Percentiles rank a stretch among this genome's conserved stretches.
These are phyloP conservation scores for Neoascia interrupta DNA, from an alignment of 2,888 invertebrate species.

Conservation along the genomic window DNA sequence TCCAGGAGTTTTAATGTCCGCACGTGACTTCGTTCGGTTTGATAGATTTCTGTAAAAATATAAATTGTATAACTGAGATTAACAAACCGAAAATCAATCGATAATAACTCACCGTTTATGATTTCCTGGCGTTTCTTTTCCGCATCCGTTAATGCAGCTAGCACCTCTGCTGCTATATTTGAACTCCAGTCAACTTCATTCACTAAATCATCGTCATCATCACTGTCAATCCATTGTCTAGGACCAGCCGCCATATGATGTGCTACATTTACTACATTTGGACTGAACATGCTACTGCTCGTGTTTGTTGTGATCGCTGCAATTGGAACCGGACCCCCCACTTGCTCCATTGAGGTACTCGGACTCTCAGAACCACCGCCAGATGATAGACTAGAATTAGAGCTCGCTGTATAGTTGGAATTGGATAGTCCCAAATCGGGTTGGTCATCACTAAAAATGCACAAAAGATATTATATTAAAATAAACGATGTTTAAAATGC, in stretches of 20 bases:
- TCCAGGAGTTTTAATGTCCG: conserved; percentile 91
- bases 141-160: conserved; percentile 86
- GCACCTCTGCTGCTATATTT: conserved; percentile 86
- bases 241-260: conserved; percentile 50
- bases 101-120: conserved; percentile 89
- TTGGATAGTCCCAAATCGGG: conserved; percentile 81
- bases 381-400: conserved; percentile 81
- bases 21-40: conserved; percentile 92
- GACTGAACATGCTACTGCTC: conserved; percentile 59
- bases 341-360: conserved; percentile 86
- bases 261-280: conserved; percentile 64
- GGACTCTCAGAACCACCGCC: conserved; percentile 85
- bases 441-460: conserved; percentile 84
- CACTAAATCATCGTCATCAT: conserved; percentile 80
- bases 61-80: too few relatives aligned
- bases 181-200: conserved; percentile 91
- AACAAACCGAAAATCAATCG: too few relatives aligned
- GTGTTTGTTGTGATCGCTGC: conserved; percentile 66
- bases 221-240: conserved; percentile 78
- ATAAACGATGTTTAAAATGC: too few relatives aligned
- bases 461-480: conserved; percentile 19
- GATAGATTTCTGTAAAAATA: conserved; percentile 83
- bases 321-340: conserved; percentile 77
- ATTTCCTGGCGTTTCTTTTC: conserved; percentile 96
- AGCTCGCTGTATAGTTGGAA: conserved; percentile 85